Evolutionary conservation across 1,140 invertebrate genomes (phyloP).

Genomic region (Adelges cooleyi): DNA sequence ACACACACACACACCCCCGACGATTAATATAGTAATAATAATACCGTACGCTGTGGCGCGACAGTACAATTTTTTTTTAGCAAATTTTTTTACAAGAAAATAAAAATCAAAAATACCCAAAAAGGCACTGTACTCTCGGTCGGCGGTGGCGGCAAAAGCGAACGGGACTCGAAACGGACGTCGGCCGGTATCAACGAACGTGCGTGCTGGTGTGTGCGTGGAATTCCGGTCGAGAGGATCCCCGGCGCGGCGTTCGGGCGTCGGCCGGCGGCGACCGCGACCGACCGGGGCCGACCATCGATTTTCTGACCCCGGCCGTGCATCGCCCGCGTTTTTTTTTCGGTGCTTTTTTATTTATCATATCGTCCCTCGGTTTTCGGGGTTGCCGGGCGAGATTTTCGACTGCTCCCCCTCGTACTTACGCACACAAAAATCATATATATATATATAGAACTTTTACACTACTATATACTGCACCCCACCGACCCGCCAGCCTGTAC

Average conservation of each 20-base stretch:
- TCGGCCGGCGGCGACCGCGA: constrained; percentile 11
- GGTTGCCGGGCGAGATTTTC: constrained; percentile 7
- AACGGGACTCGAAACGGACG: background rate
- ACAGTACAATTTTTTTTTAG: no score
- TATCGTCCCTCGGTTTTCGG: background rate
- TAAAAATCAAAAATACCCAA: background rate
- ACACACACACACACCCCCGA: background rate
- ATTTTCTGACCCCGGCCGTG: constrained; percentile 24
- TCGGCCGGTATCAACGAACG: background rate
- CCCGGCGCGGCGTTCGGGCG: constrained; percentile 24
- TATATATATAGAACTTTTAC: no score
- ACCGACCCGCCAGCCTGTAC: no score
- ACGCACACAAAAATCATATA: no score
- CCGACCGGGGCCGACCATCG: constrained; percentile 20
- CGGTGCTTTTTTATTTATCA: constrained; percentile 11
- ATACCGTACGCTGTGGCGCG: no score
- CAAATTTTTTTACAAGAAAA: background rate
- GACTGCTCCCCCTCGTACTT: no score
- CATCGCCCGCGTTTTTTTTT: constrained; percentile 1
- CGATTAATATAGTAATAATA: background rate
- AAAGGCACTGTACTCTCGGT: background rate
- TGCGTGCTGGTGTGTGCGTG: constrained; percentile 26
- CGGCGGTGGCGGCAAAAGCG: background rate
- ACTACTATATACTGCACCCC: no score
- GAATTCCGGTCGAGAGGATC: constrained; percentile 28